These are phyloP conservation scores for Aphrophora alni DNA, from an alignment of 2,888 invertebrate genomes.

Conservation along the genomic window DNA sequence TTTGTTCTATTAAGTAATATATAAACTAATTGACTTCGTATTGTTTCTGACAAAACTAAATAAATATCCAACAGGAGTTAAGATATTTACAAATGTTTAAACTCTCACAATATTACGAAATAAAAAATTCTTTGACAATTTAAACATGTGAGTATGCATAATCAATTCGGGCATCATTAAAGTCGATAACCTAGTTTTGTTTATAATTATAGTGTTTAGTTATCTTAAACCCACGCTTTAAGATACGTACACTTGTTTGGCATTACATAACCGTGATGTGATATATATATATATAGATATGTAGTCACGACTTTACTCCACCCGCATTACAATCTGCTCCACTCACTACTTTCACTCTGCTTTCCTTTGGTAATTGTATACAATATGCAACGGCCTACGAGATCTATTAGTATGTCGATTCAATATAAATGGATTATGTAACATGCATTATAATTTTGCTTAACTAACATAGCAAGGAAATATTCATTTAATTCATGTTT, in stretches of 20 bases:
- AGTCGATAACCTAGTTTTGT: not conserved
- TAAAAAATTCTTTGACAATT: not conserved
- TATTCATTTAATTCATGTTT: too few species aligned
- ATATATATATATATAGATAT: not conserved
- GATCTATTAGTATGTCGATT: too few species aligned
- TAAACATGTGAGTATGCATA: not conserved
- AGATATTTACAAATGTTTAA: not conserved
- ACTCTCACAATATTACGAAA: not conserved
- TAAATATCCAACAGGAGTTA: too few species aligned
- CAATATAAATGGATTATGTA: too few species aligned
- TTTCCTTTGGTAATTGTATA: constrained; percentile 2
- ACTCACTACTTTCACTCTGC: not conserved
- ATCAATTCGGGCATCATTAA: not conserved
- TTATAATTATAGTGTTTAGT: not conserved
- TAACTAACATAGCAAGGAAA: too few species aligned
- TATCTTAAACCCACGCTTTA: not conserved
- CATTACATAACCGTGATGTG: not conserved
- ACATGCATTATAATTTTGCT: too few species aligned
- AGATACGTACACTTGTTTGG: not conserved
- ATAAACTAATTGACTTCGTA: too few species aligned
- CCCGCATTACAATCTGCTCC: not conserved
- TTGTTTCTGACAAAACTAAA: too few species aligned
- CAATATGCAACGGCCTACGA: not conserved
- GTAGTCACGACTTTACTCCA: not conserved
- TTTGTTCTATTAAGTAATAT: too few species aligned